phyloP scores from a whole-genome alignment of 2,888 invertebrate species.

The Catocala nupta region DNA sequence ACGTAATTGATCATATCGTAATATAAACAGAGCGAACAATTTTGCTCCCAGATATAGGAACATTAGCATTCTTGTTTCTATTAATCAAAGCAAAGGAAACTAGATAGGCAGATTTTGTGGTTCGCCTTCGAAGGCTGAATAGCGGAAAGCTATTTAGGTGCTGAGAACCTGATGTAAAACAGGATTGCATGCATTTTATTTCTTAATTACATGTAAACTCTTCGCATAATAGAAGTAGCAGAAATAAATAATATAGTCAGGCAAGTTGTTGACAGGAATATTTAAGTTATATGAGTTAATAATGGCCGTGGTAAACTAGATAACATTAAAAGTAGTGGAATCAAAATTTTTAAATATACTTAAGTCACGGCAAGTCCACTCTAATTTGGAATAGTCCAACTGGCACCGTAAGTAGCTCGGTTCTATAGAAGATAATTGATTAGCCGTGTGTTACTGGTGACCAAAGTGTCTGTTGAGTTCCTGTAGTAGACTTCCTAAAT shows the following conservation, averaged over 20 bases:
- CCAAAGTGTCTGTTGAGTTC: too few relatives aligned
- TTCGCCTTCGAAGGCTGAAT: conserved; percentile 52
- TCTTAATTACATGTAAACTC: conserved; percentile 5
- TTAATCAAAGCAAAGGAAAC: conserved; percentile 55
- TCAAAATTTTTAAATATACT: too few relatives aligned
- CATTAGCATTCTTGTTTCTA: conserved; percentile 63
- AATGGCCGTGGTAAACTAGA: too few relatives aligned
- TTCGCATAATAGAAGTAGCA: neutral
- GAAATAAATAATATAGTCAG: neutral
- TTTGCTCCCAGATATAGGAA: conserved; percentile 52
- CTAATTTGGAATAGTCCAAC: too few relatives aligned
- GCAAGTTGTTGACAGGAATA: too few relatives aligned
- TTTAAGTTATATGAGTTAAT: too few relatives aligned
- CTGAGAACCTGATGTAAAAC: conserved; percentile 11
- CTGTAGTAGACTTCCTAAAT: too few relatives aligned
- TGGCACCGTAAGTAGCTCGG: too few relatives aligned
- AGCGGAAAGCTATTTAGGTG: conserved; percentile 13
- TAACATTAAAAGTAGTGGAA: too few relatives aligned
- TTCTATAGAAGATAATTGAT: too few relatives aligned
- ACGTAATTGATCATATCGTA: conserved; percentile 49
- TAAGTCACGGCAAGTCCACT: too few relatives aligned
- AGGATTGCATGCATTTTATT: conserved; percentile 11
- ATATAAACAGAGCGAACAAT: conserved; percentile 54
- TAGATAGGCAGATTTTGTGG: conserved; percentile 42
- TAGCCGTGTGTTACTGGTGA: too few relatives aligned